Evolutionary conservation across 2,888 invertebrate genomes (phyloP).

Genomic region (Trilocha varians): DNA sequence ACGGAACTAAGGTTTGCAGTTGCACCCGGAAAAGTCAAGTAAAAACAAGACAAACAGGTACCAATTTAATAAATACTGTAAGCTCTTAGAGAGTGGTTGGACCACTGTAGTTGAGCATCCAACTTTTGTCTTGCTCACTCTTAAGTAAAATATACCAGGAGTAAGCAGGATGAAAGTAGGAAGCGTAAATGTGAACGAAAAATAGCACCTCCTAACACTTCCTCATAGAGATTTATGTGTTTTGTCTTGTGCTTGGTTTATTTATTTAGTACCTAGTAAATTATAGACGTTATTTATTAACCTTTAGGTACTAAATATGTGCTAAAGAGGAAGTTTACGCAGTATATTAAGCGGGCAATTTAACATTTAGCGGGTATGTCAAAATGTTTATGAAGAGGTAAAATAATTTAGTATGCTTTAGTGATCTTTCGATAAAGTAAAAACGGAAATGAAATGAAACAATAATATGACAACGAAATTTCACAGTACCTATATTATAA

Average conservation of each 20-base stretch:
- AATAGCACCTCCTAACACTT: background rate
- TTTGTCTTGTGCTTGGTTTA: background rate
- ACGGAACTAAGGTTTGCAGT: background rate
- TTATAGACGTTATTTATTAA: too few relatives aligned
- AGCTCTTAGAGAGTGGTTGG: background rate
- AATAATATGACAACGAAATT: too few relatives aligned
- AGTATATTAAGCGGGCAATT: too few relatives aligned
- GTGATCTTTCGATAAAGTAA: too few relatives aligned
- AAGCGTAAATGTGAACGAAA: background rate
- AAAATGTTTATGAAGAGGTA: too few relatives aligned
- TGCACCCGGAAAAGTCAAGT: background rate
- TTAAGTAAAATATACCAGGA: background rate
- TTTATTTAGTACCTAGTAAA: too few relatives aligned
- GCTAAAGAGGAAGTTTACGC: too few relatives aligned
- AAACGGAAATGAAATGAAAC: too few relatives aligned
- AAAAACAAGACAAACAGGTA: background rate
- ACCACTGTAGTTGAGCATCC: background rate
- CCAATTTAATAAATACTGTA: background rate
- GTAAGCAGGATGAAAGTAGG: background rate
- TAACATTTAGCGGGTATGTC: too few relatives aligned
- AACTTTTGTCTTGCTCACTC: background rate
- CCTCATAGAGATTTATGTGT: background rate
- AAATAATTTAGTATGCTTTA: too few relatives aligned
- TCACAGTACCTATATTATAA: too few relatives aligned
- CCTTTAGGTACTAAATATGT: too few relatives aligned